phyloP scores from a whole-genome alignment of 1,140 invertebrate species.

The Bombus huntii region DNA sequence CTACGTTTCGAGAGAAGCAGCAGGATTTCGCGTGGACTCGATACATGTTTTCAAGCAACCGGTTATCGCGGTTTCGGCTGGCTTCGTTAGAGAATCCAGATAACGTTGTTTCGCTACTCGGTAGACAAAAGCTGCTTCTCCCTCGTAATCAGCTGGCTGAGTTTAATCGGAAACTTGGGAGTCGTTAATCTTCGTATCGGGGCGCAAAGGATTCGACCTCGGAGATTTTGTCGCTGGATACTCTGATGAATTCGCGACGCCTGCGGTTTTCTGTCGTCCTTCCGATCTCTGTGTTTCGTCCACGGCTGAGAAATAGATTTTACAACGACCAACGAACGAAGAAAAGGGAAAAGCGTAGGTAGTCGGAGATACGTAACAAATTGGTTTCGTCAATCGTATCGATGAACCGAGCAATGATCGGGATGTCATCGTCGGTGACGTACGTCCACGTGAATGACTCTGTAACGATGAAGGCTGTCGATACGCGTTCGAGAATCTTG shows the following conservation, averaged over 20 bases:
- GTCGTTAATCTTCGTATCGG: constrained; percentile 54
- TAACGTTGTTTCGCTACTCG: constrained; percentile 31
- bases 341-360: not conserved
- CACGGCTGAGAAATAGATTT: not conserved
- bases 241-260: constrained; percentile 15
- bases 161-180: constrained; percentile 44
- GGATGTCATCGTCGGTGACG: not conserved
- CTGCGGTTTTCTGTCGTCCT: not conserved
- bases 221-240: constrained; percentile 4
- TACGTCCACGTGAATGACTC: not conserved
- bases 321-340: not conserved
- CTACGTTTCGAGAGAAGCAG: not conserved
- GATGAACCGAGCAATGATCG: not conserved
- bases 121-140: constrained; percentile 27
- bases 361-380: not conserved
- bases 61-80: constrained; percentile 37
- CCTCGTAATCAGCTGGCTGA: not conserved
- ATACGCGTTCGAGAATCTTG: constrained; percentile 23
- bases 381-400: not conserved
- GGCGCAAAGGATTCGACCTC: not conserved
- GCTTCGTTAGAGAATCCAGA: constrained; percentile 41
- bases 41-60: constrained; percentile 4
- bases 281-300: not conserved
- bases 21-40: not conserved
- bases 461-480: constrained; percentile 21